Evolutionary conservation across 2,797 vertebrate genomes (phyloP), one percentile per base, ranked within the genome.

Genomic region (Rhinoraja longicauda): DNA sequence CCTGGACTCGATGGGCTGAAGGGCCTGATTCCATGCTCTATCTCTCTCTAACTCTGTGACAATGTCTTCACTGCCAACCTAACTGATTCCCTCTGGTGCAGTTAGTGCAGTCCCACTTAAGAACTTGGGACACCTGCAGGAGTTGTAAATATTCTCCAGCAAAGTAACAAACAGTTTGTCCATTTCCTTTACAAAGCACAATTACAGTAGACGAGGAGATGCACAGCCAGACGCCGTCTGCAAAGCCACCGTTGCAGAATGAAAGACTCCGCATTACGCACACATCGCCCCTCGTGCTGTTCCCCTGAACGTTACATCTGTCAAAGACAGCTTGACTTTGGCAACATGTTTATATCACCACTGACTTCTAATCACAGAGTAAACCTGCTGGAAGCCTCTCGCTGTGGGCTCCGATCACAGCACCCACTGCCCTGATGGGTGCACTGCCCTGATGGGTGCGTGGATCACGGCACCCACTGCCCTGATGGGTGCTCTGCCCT

Each of bases 141-240:
- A 88, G 19, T 88, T 88, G 84, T 88, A 88, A 88, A 88, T 88
- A 88, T 88, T 88, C 59, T 88, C 59, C 84, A 88, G 59, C 7
- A 32, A 88, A 64, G n/a, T 36, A 88, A 88, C 64, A 59, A 88
- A 64, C 59, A 88, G 64, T 88, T 64, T 88, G 84, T 88, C 84
- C 84, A 88, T 88, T 64, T 88, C 64, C 84, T 88, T 82, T 88
- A 64, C 84, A 88, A 88, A 15, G 59, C 84, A 21, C 84, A 88
- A 88, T 88, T 88, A 64, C 59, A 32, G 19, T 62, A 64, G 84
- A 36, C 13, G 59, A 88, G 84, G 59, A 88, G 84, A 32, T 19
- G 13, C 84, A 88, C 84, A 88, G 84, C 59, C 29, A 32, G 84
- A 64, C 19, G 29, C 62, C n/a, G 59, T 32, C 59, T 88, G 29